These are phyloP conservation scores for Drosophila littoralis DNA, from an alignment of 1,140 invertebrate species.

Conservation along the genomic window DNA sequence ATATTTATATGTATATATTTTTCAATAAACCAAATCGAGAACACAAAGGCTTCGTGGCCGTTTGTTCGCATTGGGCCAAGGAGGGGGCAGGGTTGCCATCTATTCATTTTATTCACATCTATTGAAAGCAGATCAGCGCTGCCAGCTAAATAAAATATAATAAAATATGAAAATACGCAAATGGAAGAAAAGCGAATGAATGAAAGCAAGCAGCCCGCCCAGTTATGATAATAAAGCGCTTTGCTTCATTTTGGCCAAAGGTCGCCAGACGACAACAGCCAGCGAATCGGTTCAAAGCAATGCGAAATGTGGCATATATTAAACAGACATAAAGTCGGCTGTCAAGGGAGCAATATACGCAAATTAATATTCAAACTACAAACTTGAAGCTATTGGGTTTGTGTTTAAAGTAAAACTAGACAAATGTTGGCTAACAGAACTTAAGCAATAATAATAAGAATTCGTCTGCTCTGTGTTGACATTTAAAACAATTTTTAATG, in stretches of 20 bases:
- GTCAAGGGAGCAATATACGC: not conserved
- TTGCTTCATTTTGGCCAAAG: constrained; percentile 46
- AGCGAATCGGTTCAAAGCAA: constrained; percentile 12
- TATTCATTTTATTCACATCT: constrained; percentile 73
- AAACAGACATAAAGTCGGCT: not conserved
- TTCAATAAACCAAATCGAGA: constrained; percentile 62
- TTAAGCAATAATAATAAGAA: not conserved
- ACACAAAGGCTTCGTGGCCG: constrained; percentile 23
- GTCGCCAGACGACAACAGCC: constrained; percentile 41
- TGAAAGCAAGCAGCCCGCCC: constrained; percentile 11
- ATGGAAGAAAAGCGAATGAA: not conserved
- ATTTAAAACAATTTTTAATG: no score
- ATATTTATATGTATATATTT: constrained; percentile 21
- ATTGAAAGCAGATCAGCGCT: constrained; percentile 66
- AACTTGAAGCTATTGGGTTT: not conserved
- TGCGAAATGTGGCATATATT: constrained; percentile 7
- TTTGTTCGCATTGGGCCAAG: constrained; percentile 3
- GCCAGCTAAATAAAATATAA: constrained; percentile 66
- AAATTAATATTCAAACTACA: not conserved
- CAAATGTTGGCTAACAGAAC: not conserved
- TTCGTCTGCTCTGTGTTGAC: no score
- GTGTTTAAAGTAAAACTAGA: not conserved
- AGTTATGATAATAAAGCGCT: constrained; percentile 40
- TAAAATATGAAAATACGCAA: constrained; percentile 53
- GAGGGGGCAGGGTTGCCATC: constrained; percentile 63